Conservation (phyloP, 2,113 vertebrate genomes). For the Trichechus manatus region DNA sequence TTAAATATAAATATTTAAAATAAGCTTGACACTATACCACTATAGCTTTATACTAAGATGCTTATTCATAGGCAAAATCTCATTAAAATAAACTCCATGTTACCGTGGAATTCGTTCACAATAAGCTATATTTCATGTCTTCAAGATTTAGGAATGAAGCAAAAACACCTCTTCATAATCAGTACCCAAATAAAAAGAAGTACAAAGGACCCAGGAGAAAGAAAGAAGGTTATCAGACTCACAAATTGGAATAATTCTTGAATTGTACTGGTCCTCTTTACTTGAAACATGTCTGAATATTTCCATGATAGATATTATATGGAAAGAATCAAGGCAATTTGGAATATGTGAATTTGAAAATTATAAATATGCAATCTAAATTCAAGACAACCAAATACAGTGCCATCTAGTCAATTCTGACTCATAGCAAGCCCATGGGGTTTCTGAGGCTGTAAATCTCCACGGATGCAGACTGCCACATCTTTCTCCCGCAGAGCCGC, state of each 20-base stretch:
- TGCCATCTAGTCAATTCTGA: too few species aligned
- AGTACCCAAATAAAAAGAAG: neutral
- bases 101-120: neutral
- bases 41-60: neutral
- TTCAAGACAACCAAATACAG: neutral
- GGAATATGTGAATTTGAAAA: neutral
- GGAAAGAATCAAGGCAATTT: neutral
- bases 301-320: neutral
- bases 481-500: too few species aligned
- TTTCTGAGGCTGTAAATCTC: too few species aligned
- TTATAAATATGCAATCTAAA: neutral
- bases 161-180: neutral
- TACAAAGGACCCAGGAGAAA: neutral
- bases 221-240: neutral
- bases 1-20: conserved; percentile 25
- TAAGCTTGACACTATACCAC: neutral
- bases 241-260: neutral
- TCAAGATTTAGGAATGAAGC: neutral
- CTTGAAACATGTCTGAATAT: neutral
- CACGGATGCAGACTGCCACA: too few species aligned
- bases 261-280: neutral
- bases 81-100: conserved; percentile 22
- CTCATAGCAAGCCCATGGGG: too few species aligned
- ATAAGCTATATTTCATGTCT: neutral
- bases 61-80: neutral